phyloP scores from a whole-genome alignment of 2,113 vertebrate genomes.

The Ceyx cyanopectus region DNA sequence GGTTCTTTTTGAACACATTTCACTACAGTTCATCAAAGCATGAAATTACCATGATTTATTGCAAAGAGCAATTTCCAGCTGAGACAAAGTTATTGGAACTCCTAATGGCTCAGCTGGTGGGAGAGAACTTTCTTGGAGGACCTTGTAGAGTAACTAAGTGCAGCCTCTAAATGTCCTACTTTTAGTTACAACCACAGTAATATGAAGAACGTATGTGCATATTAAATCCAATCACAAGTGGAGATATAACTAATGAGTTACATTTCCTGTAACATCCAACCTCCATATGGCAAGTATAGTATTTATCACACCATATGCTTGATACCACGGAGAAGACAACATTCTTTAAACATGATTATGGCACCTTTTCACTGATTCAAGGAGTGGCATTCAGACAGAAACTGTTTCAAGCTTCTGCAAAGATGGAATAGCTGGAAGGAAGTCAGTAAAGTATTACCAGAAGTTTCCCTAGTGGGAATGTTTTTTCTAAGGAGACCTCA shows the following conservation, averaged over 20 bases:
- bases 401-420: conserved; percentile 19
- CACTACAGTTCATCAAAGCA: background rate
- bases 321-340: background rate
- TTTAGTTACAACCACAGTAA: conserved; percentile 4
- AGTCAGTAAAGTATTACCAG: conserved; percentile 32
- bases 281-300: conserved; percentile 16
- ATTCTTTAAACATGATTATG: conserved; percentile 38
- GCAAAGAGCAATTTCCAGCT: conserved; percentile 13
- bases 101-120: conserved; percentile 15
- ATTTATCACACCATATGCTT: background rate
- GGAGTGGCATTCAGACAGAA: conserved; percentile 14
- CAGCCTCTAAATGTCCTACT: background rate
- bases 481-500: background rate
- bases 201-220: conserved; percentile 14
- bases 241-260: conserved; percentile 31
- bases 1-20: background rate
- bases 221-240: background rate
- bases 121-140: conserved; percentile 7
- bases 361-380: conserved; percentile 7
- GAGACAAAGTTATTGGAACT: conserved; percentile 19
- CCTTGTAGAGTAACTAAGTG: background rate
- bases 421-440: conserved; percentile 1
- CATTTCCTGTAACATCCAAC: conserved; percentile 27
- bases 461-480: background rate
- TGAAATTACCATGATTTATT: conserved; percentile 3